These are phyloP conservation scores for Paramormyrops kingsleyae DNA, from an alignment of 2,113 vertebrate species.

Conservation along the genomic window DNA sequence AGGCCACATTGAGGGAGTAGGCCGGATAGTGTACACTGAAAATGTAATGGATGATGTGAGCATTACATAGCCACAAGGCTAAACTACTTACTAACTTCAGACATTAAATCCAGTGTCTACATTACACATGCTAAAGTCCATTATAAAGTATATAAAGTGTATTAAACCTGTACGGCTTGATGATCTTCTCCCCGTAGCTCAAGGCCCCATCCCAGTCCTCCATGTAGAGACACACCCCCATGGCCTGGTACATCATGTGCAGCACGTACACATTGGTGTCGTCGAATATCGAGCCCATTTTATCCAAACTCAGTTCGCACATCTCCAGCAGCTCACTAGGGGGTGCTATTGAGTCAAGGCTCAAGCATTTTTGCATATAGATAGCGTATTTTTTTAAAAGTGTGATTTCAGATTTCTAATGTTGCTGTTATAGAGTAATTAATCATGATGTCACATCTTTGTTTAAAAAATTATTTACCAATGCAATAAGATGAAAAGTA, in stretches of 20 bases:
- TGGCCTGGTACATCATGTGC: slow-evolving; percentile 98
- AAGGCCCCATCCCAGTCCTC: slow-evolving; percentile 77
- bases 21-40: slow-evolving; percentile 79
- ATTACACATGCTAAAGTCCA: neutral
- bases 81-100: neutral
- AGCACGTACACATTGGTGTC: slow-evolving; percentile 89
- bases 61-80: neutral
- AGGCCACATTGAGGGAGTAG: slow-evolving; percentile 89
- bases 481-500: neutral
- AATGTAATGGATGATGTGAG: neutral
- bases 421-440: neutral
- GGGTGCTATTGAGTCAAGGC: slow-evolving; percentile 76
- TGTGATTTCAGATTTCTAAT: neutral
- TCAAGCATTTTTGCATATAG: neutral
- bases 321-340: slow-evolving; percentile 87
- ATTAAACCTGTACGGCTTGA: slow-evolving; percentile 78
- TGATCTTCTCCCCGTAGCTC: slow-evolving; percentile 80
- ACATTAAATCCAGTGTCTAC: neutral
- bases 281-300: slow-evolving; percentile 82
- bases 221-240: slow-evolving; percentile 87
- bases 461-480: neutral
- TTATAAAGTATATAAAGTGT: neutral
- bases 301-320: slow-evolving; percentile 85
- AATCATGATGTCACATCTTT: neutral
- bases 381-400: too few relatives aligned